phyloP scores from a whole-genome alignment of 2,113 vertebrate species.

The Dicentrarchus labrax region DNA sequence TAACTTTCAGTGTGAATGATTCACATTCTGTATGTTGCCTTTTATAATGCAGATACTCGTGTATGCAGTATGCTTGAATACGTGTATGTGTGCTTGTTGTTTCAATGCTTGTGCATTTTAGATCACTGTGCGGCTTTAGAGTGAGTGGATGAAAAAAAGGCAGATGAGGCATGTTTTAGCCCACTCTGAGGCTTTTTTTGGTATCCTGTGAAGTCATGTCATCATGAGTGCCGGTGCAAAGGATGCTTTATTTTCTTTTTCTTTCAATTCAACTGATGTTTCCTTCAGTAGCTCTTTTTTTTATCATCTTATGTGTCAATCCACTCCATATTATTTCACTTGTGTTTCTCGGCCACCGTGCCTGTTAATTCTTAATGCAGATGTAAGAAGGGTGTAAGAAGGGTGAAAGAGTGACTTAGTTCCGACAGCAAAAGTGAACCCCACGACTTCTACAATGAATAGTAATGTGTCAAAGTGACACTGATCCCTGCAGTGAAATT shows the following conservation, averaged over 20 bases:
- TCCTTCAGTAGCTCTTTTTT: background rate
- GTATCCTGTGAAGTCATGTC: constrained; percentile 5
- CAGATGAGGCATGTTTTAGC: constrained; percentile 14
- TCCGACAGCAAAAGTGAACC: constrained; percentile 37
- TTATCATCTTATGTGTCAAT: background rate
- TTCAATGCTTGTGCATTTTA: constrained; percentile 21
- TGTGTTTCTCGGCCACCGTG: background rate
- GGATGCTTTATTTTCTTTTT: background rate
- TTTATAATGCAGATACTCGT: constrained; percentile 51
- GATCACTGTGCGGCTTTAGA: constrained; percentile 22
- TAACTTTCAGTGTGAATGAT: constrained; percentile 40
- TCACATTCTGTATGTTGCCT: constrained; percentile 38
- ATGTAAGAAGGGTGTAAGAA: constrained; percentile 10
- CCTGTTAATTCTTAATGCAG: constrained; percentile 43
- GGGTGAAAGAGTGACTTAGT: constrained; percentile 6
- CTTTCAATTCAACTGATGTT: constrained; percentile 3
- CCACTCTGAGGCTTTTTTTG: constrained; percentile 5
- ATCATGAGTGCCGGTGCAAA: constrained; percentile 12
- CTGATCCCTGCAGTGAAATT: constrained; percentile 28
- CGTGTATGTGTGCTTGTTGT: constrained; percentile 25
- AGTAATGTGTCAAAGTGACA: constrained; percentile 32
- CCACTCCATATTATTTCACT: constrained; percentile 4
- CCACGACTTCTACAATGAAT: constrained; percentile 15
- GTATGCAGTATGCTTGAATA: constrained; percentile 44
- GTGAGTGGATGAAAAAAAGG: constrained; percentile 15